A percentile compares a stretch with the other conserved stretches of the same genome.
Conservation (phyloP, 2,888 invertebrate genomes). For the Alcis repandata region DNA sequence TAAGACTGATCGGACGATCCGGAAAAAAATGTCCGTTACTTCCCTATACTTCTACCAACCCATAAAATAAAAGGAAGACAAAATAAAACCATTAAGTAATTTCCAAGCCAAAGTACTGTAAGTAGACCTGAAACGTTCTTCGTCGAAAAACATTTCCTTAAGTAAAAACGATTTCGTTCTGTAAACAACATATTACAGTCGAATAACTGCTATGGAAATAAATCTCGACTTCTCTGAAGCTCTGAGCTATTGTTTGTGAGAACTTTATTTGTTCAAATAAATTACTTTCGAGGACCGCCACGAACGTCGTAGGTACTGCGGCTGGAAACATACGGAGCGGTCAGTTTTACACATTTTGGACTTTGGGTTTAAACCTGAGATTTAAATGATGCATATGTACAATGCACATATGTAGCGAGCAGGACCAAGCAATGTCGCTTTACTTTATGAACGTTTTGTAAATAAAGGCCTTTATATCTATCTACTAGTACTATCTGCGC, state of each 20-base stretch:
- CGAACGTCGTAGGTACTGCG: conserved; percentile 24
- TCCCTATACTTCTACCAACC: too few species aligned
- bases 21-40: too few species aligned
- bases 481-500: too few species aligned
- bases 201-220: conserved; percentile 28
- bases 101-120: background rate
- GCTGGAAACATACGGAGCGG: conserved; percentile 19
- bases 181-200: conserved; percentile 28
- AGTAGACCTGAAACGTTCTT: conserved; percentile 7
- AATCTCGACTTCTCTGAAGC: conserved; percentile 22
- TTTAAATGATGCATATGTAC: too few species aligned
- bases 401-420: too few species aligned
- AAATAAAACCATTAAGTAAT: background rate
- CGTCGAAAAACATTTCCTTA: conserved; percentile 4
- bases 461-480: too few species aligned
- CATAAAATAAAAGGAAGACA: too few species aligned
- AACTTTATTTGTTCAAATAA: conserved; percentile 49
- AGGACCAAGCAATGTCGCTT: too few species aligned
- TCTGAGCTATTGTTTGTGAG: conserved; percentile 23
- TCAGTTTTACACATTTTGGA: background rate
- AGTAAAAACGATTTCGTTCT: conserved; percentile 22
- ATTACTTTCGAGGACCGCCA: conserved; percentile 40
- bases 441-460: too few species aligned
- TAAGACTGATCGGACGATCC: too few species aligned
- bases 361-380: too few species aligned